Evolutionary conservation across 1,140 invertebrate species (phyloP), one percentile per base, ranked within the genome.

Genomic region (Ceratina japonica): DNA sequence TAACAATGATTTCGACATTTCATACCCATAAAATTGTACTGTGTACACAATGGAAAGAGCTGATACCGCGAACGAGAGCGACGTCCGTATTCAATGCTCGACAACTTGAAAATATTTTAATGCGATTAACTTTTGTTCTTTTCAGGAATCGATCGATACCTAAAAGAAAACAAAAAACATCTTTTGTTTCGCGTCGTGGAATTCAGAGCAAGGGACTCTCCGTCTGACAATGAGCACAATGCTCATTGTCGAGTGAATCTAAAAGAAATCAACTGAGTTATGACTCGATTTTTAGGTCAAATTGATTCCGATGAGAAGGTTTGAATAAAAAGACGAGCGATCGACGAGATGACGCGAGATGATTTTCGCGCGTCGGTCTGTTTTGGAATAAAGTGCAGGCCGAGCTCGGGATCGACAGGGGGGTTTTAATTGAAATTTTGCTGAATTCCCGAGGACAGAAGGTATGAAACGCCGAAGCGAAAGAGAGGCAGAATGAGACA

Each of bases 361-460:
- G 27, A 31, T 37, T 10, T 18, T 20, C 66, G n/a, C 10, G n/a
- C 12, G 51, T 44, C 1, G 3, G 37, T 3, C 10, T 44, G 37
- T 10, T 44, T 44, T 44, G 37, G 5, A 10, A 44, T 44, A 10
- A 44, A 44, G 10, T 8, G 37, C 37, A 44, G 37, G 5, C 10
- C 37, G 37, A 44, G 37, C 37, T 10, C 10, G 37, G 10, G 5
- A 44, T 7, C 37, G 37, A 10, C 37, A 10, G 37, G 37, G 37
- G 10, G 71, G 65, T 79, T 79, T 81, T 79, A 78, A 81, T 79
- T 61, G 80, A 79, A 81, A 79, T 70, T 78, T 78, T 15, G 62
- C 18, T 66, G 54, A 81, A 65, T 52, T 13, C 49, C 12, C 64
- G 63, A 56, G 49, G 31, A 52, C 31, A 54, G 31, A 51, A 49